phyloP scores from a whole-genome alignment of 2,888 invertebrate genomes.

The Tortrix viridana region DNA sequence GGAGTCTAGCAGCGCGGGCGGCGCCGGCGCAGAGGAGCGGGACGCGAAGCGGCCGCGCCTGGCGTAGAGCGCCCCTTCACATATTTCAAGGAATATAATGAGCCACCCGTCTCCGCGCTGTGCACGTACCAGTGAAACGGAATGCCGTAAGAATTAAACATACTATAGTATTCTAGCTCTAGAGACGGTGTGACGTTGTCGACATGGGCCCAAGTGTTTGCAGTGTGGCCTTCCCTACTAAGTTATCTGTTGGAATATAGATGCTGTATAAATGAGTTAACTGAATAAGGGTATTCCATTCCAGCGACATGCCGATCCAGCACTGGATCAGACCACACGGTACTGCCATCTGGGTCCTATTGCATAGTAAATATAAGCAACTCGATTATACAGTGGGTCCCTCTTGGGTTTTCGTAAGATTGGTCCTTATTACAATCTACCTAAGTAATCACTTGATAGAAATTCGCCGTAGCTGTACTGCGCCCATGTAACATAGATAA shows the following conservation, averaged over 20 bases:
- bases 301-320: not conserved
- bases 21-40: slow-evolving; percentile 68
- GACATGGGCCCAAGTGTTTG: slow-evolving; percentile 30
- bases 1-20: slow-evolving; percentile 73
- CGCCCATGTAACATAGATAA: slow-evolving; percentile 36
- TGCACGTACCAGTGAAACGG: slow-evolving; percentile 59
- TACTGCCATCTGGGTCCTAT: too few relatives aligned
- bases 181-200: slow-evolving; percentile 38
- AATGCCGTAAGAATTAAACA: slow-evolving; percentile 40
- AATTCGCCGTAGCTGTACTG: slow-evolving; percentile 44
- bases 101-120: slow-evolving; percentile 58
- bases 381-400: not conserved
- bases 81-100: slow-evolving; percentile 72
- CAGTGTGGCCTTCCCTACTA: slow-evolving; percentile 6
- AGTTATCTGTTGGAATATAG: not conserved
- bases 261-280: slow-evolving; percentile 3
- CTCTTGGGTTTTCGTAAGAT: not conserved
- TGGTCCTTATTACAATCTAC: slow-evolving; percentile 2
- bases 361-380: too few relatives aligned
- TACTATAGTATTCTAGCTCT: slow-evolving; percentile 41
- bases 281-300: not conserved
- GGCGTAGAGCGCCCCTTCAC: slow-evolving; percentile 84
- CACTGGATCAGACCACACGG: not conserved
- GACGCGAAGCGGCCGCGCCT: slow-evolving; percentile 90
- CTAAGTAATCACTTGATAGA: slow-evolving; percentile 17